Percentiles rank a stretch among this genome's conserved stretches.
phyloP scores from a whole-genome alignment of 2,113 vertebrate species.

The Sitta europaea region DNA sequence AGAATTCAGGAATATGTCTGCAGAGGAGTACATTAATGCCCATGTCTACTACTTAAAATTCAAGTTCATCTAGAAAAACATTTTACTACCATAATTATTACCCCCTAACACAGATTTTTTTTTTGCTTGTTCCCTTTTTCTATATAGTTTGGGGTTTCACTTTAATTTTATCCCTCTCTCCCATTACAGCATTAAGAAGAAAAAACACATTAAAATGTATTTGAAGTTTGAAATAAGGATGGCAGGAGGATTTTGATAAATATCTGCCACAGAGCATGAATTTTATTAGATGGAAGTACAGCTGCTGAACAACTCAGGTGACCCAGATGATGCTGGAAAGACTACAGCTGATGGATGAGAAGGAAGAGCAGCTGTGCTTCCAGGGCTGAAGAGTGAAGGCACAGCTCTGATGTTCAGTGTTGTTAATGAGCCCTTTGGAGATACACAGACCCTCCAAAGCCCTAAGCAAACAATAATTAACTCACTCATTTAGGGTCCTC shows the following conservation, averaged over 20 bases:
- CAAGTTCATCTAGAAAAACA: accelerated
- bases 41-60: neutral
- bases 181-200: neutral
- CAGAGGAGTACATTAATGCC: neutral
- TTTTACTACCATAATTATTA: neutral
- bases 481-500: neutral
- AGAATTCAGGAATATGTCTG: neutral
- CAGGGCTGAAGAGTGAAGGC: neutral
- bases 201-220: neutral
- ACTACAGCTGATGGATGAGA: accelerated
- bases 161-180: neutral
- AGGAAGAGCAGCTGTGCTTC: neutral
- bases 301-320: neutral
- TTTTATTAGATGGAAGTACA: neutral
- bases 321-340: neutral
- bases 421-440: neutral
- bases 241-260: neutral
- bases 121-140: neutral
- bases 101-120: neutral
- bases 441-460: neutral
- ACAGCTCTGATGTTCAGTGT: neutral
- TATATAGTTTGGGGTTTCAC: neutral
- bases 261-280: neutral
- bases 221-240: neutral
- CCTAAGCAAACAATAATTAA: neutral